Conservation (phyloP, 2,113 vertebrate genomes). For the Danio rerio region DNA sequence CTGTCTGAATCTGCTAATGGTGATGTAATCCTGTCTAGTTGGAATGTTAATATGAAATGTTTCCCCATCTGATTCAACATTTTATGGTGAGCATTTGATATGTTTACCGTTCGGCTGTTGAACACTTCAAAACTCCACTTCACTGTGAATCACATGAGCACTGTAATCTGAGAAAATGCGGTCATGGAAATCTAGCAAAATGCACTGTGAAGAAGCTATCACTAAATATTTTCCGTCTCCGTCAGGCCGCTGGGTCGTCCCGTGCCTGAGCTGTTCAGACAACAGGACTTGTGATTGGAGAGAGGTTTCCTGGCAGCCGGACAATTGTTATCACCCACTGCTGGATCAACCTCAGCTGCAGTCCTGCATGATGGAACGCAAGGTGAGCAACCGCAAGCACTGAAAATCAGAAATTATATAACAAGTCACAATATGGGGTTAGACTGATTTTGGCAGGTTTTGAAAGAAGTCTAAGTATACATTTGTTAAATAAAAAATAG, state of each 20-base stretch:
- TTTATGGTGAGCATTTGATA: not conserved
- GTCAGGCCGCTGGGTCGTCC: constrained; percentile 92
- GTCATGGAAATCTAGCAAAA: not conserved
- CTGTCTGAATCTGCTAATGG: too few relatives aligned
- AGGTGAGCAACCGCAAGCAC: constrained; percentile 73
- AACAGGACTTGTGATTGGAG: constrained; percentile 98
- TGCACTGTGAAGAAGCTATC: not conserved
- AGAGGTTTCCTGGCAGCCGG: constrained; percentile 89
- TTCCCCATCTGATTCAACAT: not conserved
- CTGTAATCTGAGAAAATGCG: not conserved
- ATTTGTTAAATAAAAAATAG: not conserved
- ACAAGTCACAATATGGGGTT: too few relatives aligned
- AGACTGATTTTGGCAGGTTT: too few relatives aligned
- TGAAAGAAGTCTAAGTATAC: not conserved
- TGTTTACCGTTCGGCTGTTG: not conserved
- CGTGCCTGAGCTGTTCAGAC: constrained; percentile 94
- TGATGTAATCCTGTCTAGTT: not conserved
- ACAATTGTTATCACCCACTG: constrained; percentile 78
- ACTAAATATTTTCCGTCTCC: constrained; percentile 5
- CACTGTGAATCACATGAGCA: not conserved
- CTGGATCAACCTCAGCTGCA: constrained; percentile 81
- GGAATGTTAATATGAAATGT: not conserved
- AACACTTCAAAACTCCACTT: not conserved
- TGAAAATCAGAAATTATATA: too few relatives aligned
- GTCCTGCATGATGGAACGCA: constrained; percentile 84